Conservation (phyloP, 2,888 invertebrate genomes). For the Elegia similella region DNA sequence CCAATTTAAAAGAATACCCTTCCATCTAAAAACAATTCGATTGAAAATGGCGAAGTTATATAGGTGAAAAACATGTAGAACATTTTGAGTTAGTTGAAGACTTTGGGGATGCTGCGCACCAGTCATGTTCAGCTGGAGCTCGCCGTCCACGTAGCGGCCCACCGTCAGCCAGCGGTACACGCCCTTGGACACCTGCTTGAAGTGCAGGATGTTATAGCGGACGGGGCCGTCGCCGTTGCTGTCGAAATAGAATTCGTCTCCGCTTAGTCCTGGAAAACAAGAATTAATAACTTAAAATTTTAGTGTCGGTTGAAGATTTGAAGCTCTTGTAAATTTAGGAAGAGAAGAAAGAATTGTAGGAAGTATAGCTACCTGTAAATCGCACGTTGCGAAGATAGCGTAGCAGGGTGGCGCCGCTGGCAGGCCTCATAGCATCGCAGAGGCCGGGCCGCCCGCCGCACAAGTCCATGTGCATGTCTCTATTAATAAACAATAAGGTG, state of each 20-base stretch:
- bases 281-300: no score
- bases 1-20: no score
- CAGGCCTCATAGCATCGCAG: constrained; percentile 94
- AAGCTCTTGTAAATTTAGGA: no score
- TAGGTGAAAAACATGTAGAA: no score
- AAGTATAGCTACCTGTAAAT: constrained; percentile 73
- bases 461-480: constrained; percentile 91
- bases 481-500: constrained; percentile 43
- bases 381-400: constrained; percentile 92
- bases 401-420: constrained; percentile 92
- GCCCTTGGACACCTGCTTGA: constrained; percentile 89
- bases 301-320: no score
- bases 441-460: constrained; percentile 89
- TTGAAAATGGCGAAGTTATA: no score
- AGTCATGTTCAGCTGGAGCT: constrained; percentile 88
- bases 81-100: no score
- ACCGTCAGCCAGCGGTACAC: constrained; percentile 92
- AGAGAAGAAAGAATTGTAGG: no score
- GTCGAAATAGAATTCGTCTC: constrained; percentile 94
- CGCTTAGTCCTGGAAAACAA: constrained; percentile 87
- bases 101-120: no score
- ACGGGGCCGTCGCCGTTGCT: constrained; percentile 95
- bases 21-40: no score
- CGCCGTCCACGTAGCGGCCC: constrained; percentile 92
- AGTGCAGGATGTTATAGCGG: constrained; percentile 96